A percentile compares a stretch with the other conserved stretches of the same genome.
These are phyloP conservation scores for Dendrophyllia cribrosa DNA, from an alignment of 64 coral and sea anemone genomes.

Conservation along the genomic window DNA sequence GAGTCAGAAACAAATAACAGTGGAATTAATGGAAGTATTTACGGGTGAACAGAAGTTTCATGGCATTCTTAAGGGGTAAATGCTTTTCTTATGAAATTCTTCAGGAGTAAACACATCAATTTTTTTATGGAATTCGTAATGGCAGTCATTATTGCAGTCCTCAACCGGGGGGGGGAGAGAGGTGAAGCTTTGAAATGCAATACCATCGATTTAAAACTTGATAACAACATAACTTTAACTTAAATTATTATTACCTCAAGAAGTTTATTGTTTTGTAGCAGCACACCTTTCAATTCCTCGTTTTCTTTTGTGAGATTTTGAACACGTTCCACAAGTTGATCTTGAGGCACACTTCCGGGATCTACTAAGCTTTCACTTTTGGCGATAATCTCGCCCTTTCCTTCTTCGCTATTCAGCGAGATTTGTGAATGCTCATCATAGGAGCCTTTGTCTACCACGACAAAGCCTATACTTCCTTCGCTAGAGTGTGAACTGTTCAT, in stretches of 20 bases:
- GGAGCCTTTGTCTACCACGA: slow-evolving; percentile 6
- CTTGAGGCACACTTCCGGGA: slow-evolving; percentile 2
- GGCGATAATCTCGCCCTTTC: neutral
- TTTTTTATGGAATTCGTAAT: no score
- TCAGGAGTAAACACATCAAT: no score
- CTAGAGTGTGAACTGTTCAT: slow-evolving; percentile 28
- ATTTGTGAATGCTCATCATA: neutral
- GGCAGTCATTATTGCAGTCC: no score
- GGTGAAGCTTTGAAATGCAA: neutral
- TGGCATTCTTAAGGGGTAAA: no score
- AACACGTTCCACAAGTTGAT: slow-evolving; percentile 8
- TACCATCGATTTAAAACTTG: neutral
- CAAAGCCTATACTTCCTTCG: slow-evolving; percentile 11
- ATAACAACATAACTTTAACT: neutral
- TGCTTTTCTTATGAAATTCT: no score
- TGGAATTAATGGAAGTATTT: no score
- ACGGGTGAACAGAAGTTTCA: no score
- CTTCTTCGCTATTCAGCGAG: neutral
- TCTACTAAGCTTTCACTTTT: slow-evolving; percentile 3
- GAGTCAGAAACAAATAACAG: no score
- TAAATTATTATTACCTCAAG: slow-evolving; percentile 42
- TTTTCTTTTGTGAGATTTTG: slow-evolving; percentile 47
- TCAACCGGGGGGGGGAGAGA: no score
- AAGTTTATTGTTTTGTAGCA: slow-evolving; percentile 31
- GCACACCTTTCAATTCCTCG: slow-evolving; percentile 55